Percentiles rank a stretch among this genome's conserved stretches.
phyloP scores from a whole-genome alignment of 2,797 vertebrate species.

The Microtus agrestis region DNA sequence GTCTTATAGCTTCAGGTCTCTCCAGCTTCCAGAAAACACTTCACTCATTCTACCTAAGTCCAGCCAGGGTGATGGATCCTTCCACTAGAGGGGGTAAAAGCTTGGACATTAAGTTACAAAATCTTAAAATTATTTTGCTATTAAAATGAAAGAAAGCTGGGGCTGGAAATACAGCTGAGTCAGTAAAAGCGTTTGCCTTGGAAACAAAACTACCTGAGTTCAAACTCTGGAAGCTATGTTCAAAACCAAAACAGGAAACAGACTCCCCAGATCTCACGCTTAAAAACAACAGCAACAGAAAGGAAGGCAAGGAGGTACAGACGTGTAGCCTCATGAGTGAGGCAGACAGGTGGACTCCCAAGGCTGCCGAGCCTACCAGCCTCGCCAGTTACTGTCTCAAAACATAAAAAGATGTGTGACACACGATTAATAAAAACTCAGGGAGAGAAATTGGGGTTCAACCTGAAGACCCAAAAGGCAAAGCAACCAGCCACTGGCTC shows the following conservation, averaged over 20 bases:
- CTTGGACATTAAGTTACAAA: neutral
- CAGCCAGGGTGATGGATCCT: neutral
- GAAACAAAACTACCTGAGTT: neutral
- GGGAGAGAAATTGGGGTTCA: no score
- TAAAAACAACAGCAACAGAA: neutral
- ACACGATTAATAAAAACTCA: no score
- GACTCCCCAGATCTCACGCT: neutral
- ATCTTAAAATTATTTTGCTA: neutral
- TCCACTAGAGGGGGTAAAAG: neutral
- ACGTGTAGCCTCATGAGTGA: neutral
- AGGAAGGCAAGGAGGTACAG: neutral
- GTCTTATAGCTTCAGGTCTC: neutral
- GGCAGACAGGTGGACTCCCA: neutral
- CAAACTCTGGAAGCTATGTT: neutral
- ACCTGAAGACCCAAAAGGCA: no score
- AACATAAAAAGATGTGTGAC: neutral
- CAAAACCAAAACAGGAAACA: neutral
- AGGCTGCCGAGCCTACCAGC: neutral
- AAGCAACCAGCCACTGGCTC: no score
- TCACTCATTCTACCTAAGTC: neutral
- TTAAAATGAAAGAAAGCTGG: neutral
- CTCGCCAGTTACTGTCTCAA: neutral
- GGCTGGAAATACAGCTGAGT: neutral
- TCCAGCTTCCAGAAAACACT: neutral
- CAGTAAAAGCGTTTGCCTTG: neutral